Conservation (phyloP, 2,113 vertebrate species). For the Nicator chloris region DNA sequence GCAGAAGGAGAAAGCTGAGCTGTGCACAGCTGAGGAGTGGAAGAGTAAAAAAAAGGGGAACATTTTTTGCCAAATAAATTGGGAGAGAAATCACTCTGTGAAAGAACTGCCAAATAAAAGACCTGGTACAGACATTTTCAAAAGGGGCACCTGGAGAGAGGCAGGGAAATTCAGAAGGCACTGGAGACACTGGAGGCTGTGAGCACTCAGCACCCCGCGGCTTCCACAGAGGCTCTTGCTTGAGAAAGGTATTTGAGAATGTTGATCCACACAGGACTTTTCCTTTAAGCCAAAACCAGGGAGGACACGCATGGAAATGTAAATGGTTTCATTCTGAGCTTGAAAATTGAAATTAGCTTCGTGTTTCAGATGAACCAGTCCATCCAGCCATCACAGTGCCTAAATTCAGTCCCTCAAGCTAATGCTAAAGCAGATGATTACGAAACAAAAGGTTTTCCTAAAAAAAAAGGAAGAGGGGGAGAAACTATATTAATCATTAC, state of each 20-base stretch:
- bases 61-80: neutral
- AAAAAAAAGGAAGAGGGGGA: neutral
- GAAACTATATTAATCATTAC: constrained; percentile 38
- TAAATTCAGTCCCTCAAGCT: neutral
- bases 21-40: neutral
- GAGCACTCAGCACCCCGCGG: neutral
- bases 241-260: neutral
- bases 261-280: neutral
- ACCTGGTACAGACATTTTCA: neutral
- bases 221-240: neutral
- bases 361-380: neutral
- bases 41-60: neutral
- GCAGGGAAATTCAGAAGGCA: neutral
- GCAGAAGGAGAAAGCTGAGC: neutral
- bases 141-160: neutral
- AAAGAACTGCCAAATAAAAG: neutral
- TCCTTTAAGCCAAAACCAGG: neutral
- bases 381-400: neutral
- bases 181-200: accelerated
- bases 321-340: constrained; percentile 4
- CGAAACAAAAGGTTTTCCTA: constrained; percentile 14
- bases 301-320: neutral
- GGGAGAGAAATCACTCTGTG: neutral
- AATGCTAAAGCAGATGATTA: constrained; percentile 14
- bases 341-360: constrained; percentile 2